Base-by-base conservation (phyloP, 2,113 vertebrate genomes). In the Thamnaconus septentrionalis region DNA sequence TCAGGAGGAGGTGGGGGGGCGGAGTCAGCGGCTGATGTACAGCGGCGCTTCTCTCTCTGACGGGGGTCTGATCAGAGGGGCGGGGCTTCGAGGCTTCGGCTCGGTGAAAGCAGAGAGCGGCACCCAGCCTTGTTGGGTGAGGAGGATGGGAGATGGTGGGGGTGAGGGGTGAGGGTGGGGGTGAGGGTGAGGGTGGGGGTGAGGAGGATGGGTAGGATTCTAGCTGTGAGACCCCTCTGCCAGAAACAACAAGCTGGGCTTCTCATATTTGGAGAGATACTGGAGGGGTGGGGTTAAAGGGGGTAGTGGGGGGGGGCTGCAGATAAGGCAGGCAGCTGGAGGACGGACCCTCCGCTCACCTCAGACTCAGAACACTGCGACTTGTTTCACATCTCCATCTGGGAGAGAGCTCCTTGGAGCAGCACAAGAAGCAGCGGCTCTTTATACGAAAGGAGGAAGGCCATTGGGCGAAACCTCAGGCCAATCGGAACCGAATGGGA, bases 181-280 rank as follows among this genome's bases (percentile, higher is more conserved):
- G 41, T 65, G 53, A 56, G 50, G 56, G 69, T 57, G 74, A 73
- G 63, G 73, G 82, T 70, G 74, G 48, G 43, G 52, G 47, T 69
- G 57, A 46, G 54, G 56, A 76, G 68, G 67, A 51, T 50, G 59
- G 55, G 67, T 31, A 31, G 18, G 18, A 31, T 31, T 31, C 18
- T 31, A 65, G 65, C 57, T 73, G 60, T 12, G 11, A 81, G 69
- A 68, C 77, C 69, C 78, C 72, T 73, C 75, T 79, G 87, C 87
- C 86, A 91, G 84, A 89, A 90, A 90, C 84, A 92, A 90, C 91
- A 92, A 88, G 76, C 69, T 83, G 81, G 78, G 72, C 85, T 87
- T 87, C 88, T 86, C 88, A 83, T 84, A 87, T 90, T 92, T 76
- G 91, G 91, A 91, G 85, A 92, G 89, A 91, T 90, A 91, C 79